phyloP scores from a whole-genome alignment of 2,888 invertebrate genomes.

The Candidula unifasciata region DNA sequence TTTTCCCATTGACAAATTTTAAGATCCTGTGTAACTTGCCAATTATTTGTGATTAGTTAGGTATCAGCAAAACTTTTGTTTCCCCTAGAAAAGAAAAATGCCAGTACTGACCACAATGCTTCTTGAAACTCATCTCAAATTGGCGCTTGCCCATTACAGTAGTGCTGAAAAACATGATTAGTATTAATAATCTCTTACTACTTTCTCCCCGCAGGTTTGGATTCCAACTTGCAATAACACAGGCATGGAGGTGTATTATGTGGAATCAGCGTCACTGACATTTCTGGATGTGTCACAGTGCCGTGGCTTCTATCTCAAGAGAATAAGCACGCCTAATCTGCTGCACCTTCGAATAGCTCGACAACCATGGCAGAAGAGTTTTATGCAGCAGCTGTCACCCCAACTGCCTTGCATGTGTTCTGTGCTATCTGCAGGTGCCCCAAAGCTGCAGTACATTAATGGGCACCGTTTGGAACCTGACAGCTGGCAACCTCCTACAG shows the following conservation, averaged over 20 bases:
- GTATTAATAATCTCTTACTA: background rate
- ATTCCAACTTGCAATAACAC: constrained; percentile 68
- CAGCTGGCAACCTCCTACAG: constrained; percentile 64
- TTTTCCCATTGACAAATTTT: no score
- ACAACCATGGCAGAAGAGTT: constrained; percentile 73
- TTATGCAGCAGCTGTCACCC: constrained; percentile 64
- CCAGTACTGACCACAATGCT: no score
- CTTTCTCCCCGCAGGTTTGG: constrained; percentile 72
- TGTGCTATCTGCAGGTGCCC: constrained; percentile 70
- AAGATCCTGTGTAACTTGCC: no score
- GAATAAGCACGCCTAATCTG: constrained; percentile 68
- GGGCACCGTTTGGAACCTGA: constrained; percentile 67
- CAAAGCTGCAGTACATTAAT: constrained; percentile 70
- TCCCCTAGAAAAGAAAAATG: no score
- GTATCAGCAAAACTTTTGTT: no score
- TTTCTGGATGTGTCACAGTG: constrained; percentile 76
- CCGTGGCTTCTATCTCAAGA: constrained; percentile 72
- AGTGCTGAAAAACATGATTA: no score
- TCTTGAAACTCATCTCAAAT: no score
- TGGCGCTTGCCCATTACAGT: no score
- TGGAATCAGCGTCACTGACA: constrained; percentile 68
- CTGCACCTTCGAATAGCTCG: constrained; percentile 70
- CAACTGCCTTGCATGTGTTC: constrained; percentile 73
- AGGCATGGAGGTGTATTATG: constrained; percentile 67
- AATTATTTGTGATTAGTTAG: no score